Evolutionary conservation across 2,113 vertebrate genomes (phyloP).

Genomic region (Amphiprion percula): DNA sequence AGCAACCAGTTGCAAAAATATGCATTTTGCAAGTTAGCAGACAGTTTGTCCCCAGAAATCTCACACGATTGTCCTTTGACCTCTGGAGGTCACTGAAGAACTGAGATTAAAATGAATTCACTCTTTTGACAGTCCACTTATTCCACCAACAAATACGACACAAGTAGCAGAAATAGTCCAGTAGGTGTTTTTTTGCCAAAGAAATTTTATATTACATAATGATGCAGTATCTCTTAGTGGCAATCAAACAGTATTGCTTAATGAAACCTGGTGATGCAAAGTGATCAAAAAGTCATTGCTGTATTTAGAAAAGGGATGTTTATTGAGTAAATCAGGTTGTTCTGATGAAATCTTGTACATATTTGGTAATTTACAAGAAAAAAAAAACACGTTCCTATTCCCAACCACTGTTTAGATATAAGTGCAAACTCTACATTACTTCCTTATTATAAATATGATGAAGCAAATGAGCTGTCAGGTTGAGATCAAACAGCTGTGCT

Average conservation of each 20-base stretch:
- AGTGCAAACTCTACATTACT: background rate
- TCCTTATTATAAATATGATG: too few species aligned
- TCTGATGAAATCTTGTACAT: background rate
- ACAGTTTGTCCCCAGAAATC: conserved; percentile 27
- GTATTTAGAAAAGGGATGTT: background rate
- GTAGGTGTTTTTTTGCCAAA: background rate
- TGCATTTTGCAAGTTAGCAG: background rate
- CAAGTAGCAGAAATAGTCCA: background rate
- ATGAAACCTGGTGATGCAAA: background rate
- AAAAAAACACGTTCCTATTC: too few species aligned
- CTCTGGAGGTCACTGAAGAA: conserved; percentile 46
- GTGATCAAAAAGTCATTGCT: background rate
- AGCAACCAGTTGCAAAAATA: background rate
- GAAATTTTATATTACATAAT: background rate
- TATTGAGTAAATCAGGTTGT: background rate
- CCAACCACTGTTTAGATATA: too few species aligned
- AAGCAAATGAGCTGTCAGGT: background rate
- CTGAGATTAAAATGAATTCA: conserved; percentile 42
- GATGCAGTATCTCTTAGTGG: background rate
- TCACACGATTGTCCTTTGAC: conserved; percentile 42
- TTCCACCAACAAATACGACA: background rate
- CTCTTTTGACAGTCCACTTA: conserved; percentile 4
- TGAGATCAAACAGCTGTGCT: conserved; percentile 8
- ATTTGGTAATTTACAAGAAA: background rate
- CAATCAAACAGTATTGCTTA: background rate